Evolutionary conservation across 2,888 invertebrate genomes (phyloP), one percentile per base, ranked within the genome.

Genomic region (Agonopterix alstromeriana): DNA sequence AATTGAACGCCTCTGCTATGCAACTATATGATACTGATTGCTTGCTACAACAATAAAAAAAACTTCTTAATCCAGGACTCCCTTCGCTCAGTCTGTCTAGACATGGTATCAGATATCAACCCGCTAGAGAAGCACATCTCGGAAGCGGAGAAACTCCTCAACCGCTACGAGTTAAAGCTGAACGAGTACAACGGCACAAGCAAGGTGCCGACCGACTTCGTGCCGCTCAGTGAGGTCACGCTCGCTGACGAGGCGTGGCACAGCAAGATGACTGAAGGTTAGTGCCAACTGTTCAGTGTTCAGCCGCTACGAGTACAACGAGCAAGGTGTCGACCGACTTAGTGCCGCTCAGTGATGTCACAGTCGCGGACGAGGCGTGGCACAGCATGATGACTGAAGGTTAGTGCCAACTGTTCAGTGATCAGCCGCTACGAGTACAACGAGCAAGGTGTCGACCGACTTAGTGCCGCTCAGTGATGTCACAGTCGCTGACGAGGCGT

Each of bases 101-200:
- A 78, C 36, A 70, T 74, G n/a, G 67, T 69, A 2, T 61, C 79
- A 1, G 70, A 77, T 42, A 68, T 63, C 27, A 82, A 82, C 49
- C 81, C 84, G 0, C 73, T 89, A 45, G 78, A 78, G 53, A 81
- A 79, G 47, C 85, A 89, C 53, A 77, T 89, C 44, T 66, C 76
- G 0, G 80, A 89, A 8, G 90, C 90, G 1, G 91, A 91, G 68
- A 84, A 89, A 52, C 70, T 92, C 2, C 71, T 92, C 36, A 89
- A 81, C 53, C 91, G 90, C 58, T 92, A 90, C 58, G 91, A 91
- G 58, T 72, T 82, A 47, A 91, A 91, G 57, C 67, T 92, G 42
- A 86, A 81, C 42, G 91, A 92, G 57, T 83, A 77, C 62, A 83
- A 84, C 53, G 72, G 62, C 1, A 86, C 77, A 11, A 65, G 58